These are phyloP conservation scores for Laodelphax striatellus DNA, from an alignment of 1,140 invertebrate genomes.

Conservation along the genomic window DNA sequence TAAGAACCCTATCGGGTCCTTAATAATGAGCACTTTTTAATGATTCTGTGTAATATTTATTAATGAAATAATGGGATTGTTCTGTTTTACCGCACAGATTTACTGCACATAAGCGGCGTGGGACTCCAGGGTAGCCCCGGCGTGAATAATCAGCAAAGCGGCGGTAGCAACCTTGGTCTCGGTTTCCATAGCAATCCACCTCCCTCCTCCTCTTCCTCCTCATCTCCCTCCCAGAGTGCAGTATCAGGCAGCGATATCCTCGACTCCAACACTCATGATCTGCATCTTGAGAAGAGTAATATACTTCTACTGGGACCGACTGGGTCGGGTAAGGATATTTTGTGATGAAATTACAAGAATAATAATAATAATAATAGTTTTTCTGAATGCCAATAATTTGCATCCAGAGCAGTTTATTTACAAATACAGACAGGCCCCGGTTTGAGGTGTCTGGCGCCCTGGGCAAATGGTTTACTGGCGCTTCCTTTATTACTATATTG, in stretches of 20 bases:
- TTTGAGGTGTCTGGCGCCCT: too few species aligned
- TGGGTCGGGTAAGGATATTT: constrained; percentile 61
- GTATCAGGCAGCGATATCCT: constrained; percentile 66
- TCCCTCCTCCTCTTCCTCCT: constrained; percentile 14
- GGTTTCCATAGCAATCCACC: constrained; percentile 25
- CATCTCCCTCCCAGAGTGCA: too few species aligned
- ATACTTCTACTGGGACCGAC: constrained; percentile 94
- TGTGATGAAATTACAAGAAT: too few species aligned
- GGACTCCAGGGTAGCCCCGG: constrained; percentile 28
- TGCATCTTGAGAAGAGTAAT: constrained; percentile 95
- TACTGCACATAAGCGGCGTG: constrained; percentile 72
- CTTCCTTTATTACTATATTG: too few species aligned
- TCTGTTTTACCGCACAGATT: constrained; percentile 40
- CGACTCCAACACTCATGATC: constrained; percentile 70
- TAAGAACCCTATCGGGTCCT: too few species aligned
- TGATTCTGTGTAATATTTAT: neutral
- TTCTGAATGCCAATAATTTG: too few species aligned
- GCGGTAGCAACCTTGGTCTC: constrained; percentile 30
- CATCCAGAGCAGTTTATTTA: too few species aligned
- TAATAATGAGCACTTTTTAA: too few species aligned
- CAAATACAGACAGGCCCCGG: too few species aligned
- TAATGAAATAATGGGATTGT: too few species aligned
- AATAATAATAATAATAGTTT: too few species aligned
- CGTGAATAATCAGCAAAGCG: neutral
- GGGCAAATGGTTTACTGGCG: too few species aligned